Percentiles rank a stretch among this genome's conserved stretches.
These are phyloP conservation scores for Parazoanthus atlanticus DNA, from an alignment of 92 coral and sea anemone genomes.

Conservation along the genomic window DNA sequence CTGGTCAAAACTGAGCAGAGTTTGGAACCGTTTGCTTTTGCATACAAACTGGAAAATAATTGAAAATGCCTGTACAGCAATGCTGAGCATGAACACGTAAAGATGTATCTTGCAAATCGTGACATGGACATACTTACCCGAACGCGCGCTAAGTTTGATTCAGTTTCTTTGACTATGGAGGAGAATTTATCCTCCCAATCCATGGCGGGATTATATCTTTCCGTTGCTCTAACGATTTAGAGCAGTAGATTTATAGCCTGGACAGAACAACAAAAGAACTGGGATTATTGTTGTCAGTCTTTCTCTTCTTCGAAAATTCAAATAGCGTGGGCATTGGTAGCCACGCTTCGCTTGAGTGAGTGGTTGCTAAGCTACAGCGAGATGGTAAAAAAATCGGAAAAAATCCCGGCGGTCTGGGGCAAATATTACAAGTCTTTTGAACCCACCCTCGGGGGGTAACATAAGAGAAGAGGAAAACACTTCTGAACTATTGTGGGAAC, in stretches of 20 bases:
- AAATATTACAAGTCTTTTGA: too few relatives aligned
- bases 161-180: constrained; percentile 92
- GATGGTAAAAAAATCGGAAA: too few relatives aligned
- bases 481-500: too few relatives aligned
- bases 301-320: neutral
- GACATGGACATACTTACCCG: constrained; percentile 53
- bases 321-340: constrained; percentile 40
- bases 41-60: too few relatives aligned
- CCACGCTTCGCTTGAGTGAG: constrained; percentile 30
- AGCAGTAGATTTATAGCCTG: neutral
- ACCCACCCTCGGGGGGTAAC: too few relatives aligned
- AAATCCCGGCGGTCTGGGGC: too few relatives aligned
- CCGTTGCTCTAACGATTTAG: constrained; percentile 4
- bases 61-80: neutral
- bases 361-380: neutral
- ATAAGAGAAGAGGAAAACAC: too few relatives aligned
- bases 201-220: constrained; percentile 47
- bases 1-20: neutral
- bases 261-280: constrained; percentile 1
- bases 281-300: constrained; percentile 23
- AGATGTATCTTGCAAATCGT: neutral
- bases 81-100: neutral
- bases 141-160: constrained; percentile 83
- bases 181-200: constrained; percentile 95
- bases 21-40: too few relatives aligned